These are phyloP conservation scores for Otus scops DNA, from an alignment of 2,797 vertebrate genomes.

Conservation along the genomic window DNA sequence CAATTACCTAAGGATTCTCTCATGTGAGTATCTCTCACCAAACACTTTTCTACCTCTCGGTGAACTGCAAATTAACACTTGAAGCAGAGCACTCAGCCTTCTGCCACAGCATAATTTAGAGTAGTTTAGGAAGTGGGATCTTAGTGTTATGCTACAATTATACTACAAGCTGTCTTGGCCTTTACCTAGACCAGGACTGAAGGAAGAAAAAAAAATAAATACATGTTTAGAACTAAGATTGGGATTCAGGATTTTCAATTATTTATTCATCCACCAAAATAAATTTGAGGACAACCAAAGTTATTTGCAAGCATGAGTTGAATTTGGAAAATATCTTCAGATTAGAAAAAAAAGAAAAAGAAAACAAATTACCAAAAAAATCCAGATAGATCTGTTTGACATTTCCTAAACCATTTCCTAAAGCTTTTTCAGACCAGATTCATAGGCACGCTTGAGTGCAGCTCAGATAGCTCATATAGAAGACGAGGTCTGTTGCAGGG, in stretches of 20 bases:
- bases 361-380: background rate
- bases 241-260: background rate
- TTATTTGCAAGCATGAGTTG: background rate
- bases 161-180: background rate
- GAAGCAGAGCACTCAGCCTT: background rate
- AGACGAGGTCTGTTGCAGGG: background rate
- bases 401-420: background rate
- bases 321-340: background rate
- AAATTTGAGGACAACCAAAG: background rate
- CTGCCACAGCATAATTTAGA: background rate
- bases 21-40: background rate
- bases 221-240: background rate
- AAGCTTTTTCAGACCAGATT: background rate
- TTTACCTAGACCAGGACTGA: background rate
- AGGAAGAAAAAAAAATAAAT: fast-evolving
- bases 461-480: background rate
- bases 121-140: background rate
- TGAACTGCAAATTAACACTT: background rate
- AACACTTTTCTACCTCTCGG: background rate
- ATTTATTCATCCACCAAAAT: background rate
- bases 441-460: background rate
- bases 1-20: background rate
- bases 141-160: background rate
- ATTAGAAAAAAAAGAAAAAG: background rate
- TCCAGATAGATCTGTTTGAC: background rate